phyloP scores from a whole-genome alignment of 2,113 vertebrate species.

The Rhagologus leucostigma region DNA sequence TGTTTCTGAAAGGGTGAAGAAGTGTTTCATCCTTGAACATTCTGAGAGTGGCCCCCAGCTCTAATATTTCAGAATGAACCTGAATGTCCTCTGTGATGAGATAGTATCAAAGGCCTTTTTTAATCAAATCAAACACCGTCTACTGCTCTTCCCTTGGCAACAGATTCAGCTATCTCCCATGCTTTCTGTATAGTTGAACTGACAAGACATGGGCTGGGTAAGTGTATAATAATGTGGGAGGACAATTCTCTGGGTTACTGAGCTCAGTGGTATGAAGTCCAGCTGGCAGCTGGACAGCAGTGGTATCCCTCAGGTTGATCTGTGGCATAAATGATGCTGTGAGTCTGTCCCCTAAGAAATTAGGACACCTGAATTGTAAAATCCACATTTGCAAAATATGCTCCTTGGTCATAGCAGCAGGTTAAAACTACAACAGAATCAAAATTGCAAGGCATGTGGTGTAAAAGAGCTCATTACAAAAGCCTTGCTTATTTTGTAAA shows the following conservation, averaged over 20 bases:
- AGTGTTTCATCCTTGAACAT: not conserved
- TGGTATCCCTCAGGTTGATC: not conserved
- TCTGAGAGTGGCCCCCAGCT: not conserved
- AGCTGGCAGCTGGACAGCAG: not conserved
- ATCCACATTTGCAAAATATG: not conserved
- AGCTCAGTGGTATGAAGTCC: not conserved
- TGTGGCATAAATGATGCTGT: not conserved
- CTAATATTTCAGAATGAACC: not conserved
- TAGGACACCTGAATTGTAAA: not conserved
- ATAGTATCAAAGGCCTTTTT: not conserved
- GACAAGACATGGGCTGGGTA: not conserved
- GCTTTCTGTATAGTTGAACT: not conserved
- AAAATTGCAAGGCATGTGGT: not conserved
- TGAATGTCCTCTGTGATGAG: not conserved
- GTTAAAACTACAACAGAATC: not conserved
- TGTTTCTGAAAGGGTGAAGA: not conserved
- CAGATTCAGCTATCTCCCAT: not conserved
- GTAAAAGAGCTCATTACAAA: not conserved
- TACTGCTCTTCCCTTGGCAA: not conserved
- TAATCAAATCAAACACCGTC: not conserved
- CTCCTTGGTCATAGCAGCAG: not conserved
- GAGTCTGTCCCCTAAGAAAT: not conserved
- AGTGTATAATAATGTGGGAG: not conserved
- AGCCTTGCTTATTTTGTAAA: not conserved
- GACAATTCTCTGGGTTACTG: not conserved